A percentile compares a stretch with the other conserved stretches of the same genome.
These are phyloP conservation scores for Netelia virgata DNA, from an alignment of 2,888 invertebrate genomes.

Conservation along the genomic window DNA sequence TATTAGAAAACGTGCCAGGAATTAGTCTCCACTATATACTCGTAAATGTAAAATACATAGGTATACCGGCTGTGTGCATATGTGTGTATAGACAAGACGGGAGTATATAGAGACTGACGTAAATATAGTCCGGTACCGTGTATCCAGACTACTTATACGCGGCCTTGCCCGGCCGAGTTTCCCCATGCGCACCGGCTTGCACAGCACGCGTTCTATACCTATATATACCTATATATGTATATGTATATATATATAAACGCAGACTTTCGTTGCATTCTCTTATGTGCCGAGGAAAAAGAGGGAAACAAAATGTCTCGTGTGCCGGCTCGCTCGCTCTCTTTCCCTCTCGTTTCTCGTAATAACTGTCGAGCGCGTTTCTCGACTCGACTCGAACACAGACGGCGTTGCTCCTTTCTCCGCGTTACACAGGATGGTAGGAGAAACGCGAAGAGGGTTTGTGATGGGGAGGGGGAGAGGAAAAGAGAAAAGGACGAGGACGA, in stretches of 20 bases:
- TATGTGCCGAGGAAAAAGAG: constrained; percentile 10
- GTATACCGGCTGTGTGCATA: background rate
- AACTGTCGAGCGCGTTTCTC: constrained; percentile 63
- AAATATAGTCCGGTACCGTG: constrained; percentile 19
- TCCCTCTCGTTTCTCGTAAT: constrained; percentile 51
- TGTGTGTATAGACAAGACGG: background rate
- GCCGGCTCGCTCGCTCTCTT: background rate
- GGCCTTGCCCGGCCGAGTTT: constrained; percentile 23
- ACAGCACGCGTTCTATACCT: background rate
- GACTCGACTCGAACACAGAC: background rate
- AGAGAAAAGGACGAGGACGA: no score
- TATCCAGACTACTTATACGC: constrained; percentile 5
- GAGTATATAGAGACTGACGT: background rate
- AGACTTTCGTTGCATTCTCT: constrained; percentile 7
- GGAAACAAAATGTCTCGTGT: constrained; percentile 67
- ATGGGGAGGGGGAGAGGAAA: no score
- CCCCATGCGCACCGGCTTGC: background rate
- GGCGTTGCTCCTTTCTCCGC: background rate
- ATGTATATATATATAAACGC: background rate
- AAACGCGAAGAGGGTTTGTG: background rate
- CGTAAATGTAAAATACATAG: constrained; percentile 32
- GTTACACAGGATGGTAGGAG: background rate
- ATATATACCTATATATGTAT: background rate
- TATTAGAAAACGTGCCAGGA: constrained; percentile 64
- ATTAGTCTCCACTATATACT: constrained; percentile 52